Evolutionary conservation across 1,140 invertebrate species (phyloP), one percentile per base, ranked within the genome.

Genomic region (Zaprionus gabonicus): DNA sequence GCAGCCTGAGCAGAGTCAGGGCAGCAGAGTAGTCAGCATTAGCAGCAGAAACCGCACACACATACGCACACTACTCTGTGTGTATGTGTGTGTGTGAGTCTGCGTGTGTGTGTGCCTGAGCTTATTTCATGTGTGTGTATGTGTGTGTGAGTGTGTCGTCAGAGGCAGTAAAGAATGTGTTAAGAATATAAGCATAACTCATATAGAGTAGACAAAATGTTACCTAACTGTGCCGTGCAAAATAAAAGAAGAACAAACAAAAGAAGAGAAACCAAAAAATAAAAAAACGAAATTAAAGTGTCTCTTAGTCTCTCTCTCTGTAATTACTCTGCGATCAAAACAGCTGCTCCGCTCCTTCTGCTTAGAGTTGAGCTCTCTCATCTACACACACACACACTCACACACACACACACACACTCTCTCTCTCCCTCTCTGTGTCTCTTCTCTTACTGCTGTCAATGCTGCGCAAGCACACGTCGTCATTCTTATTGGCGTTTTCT

Each of bases 131-230:
- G 70, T 74, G 63, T 72, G 71, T 77, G 72, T n/a, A n/a, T 72
- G 25, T 70, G 38, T 60, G 31, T 60, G 41, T 84, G 62, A 55
- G 57, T 25, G 38, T 75, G 66, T 60, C 68, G 72, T 75, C 72
- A 75, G 55, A 58, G 53, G 56, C 72, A 60, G 62, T 76, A 71
- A 75, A 78, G 82, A 87, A 88, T 88, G 84, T 88, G 81, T 79
- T 90, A 90, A 87, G 81, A 88, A 90, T 88, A 90, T 88, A 75
- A 76, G 73, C 60, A 76, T 76, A 76, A 76, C 80, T 90, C 72
- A 85, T 88, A 84, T 90, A 46, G n/a, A 46, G 41, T 46, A 90
- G 75, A 87, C 83, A 81, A 76, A 81, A 80, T 51, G 81, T 90
- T 90, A 90, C 76, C 86, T 85, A 91, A 90, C 78, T 82, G 69